A percentile compares a stretch with the other conserved stretches of the same genome.
phyloP scores from a whole-genome alignment of 2,113 vertebrate genomes.

The Numenius arquata region DNA sequence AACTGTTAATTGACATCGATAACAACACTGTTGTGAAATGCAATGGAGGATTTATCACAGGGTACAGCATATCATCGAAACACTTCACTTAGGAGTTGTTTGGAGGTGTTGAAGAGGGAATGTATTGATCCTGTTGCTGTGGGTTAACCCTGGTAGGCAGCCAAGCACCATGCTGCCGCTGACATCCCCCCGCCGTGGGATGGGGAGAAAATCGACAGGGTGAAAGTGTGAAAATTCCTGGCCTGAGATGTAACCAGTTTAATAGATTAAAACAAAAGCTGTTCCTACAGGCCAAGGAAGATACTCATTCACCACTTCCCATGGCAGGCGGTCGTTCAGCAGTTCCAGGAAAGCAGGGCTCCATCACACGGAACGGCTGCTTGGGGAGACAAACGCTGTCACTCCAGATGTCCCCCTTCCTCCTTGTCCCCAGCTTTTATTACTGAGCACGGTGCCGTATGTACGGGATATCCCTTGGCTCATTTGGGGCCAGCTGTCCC shows the following conservation, averaged over 20 bases:
- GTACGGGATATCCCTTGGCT: not conserved
- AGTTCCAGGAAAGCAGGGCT: not conserved
- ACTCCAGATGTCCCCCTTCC: accelerated
- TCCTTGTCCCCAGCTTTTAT: not conserved
- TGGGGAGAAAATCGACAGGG: not conserved
- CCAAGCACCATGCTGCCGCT: not conserved
- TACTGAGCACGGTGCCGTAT: not conserved
- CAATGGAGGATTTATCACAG: not conserved
- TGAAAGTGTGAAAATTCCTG: not conserved
- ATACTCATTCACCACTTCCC: not conserved
- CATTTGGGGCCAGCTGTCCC: not conserved
- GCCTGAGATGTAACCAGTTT: not conserved
- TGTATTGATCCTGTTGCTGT: not conserved
- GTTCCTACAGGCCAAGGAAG: not conserved
- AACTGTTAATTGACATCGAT: not conserved
- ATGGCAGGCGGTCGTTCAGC: not conserved
- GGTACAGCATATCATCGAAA: not conserved
- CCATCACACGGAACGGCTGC: accelerated
- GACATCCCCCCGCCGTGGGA: not conserved
- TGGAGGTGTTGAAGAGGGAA: not conserved
- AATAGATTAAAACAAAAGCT: not conserved
- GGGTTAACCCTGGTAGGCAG: not conserved
- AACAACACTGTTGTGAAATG: not conserved
- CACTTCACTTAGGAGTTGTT: not conserved
- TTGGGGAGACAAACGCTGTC: not conserved